Base-by-base conservation (phyloP, 1,140 invertebrate species). In the Papilio dardanus region DNA sequence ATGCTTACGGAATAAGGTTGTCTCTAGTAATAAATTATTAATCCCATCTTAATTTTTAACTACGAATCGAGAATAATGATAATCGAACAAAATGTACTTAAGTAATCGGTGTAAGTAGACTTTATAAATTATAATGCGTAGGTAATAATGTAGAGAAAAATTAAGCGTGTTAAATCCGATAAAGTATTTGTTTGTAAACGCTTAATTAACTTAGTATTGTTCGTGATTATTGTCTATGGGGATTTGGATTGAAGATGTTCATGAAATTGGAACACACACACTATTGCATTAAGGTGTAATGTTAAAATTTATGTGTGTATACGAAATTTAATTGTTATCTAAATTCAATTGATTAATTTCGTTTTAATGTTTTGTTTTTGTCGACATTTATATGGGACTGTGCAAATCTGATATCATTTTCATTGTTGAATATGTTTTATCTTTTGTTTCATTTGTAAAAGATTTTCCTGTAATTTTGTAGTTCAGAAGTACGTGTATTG, bases 101-200 rank as follows among this genome's bases (percentile, higher is more conserved):
- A 93, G 89, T 90, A 93, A 92, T 92, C 83, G 88, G 83, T 88
- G 84, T 92, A 90, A 88, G 88, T 92, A 92, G 87, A 90, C 89
- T 93, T 93, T 90, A 92, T 91, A 93, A 93, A 91, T 91, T 92
- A 90, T 92, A 89, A 92, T 88, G 87, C 90, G 85, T 92, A 93
- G 89, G 85, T 87, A 84, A 82, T 85, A 91, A 88, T 76, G 86
- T 91, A 90, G 88, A 83, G 73, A 90, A 87, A 85, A 87, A 75
- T 81, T 89, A 89, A 91, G 86, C 84, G 86, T 84, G 83, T 82
- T 81, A 75, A 86, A 90, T 79, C 85, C 81, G 84, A 84, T 77
- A 82, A 84, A 90, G 89, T 90, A 90, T 88, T 91, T 86, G 77
- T 87, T 83, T 83, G 84, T 82, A 90, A 91, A 83, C 86, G 86